Percentiles rank a stretch among this genome's conserved stretches.
These are phyloP conservation scores for Camponotus vicinus DNA, from an alignment of 1,140 invertebrate species.

Conservation along the genomic window DNA sequence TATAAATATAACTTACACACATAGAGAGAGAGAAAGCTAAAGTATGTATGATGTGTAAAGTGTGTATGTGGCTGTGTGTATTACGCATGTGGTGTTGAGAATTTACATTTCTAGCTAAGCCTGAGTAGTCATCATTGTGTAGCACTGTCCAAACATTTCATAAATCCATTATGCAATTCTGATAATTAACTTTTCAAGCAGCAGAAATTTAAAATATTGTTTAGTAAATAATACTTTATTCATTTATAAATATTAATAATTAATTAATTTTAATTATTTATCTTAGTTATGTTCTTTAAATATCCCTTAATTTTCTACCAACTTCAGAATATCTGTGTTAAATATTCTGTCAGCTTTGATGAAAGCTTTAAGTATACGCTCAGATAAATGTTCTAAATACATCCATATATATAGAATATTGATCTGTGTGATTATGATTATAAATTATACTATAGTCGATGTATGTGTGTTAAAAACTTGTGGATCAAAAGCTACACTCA, in stretches of 20 bases:
- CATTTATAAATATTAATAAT: not conserved
- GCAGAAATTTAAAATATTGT: conserved; percentile 32
- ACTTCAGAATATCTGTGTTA: conserved; percentile 22
- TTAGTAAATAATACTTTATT: conserved; percentile 41
- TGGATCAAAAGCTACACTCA: conserved; percentile 18
- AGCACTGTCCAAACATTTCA: conserved; percentile 53
- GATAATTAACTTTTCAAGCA: conserved; percentile 27
- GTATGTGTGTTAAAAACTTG: conserved; percentile 22
- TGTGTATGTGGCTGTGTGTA: too few relatives aligned
- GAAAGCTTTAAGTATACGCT: not conserved
- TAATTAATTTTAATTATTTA: conserved; percentile 29
- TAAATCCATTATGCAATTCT: conserved; percentile 46
- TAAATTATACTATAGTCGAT: conserved; percentile 11
- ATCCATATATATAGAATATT: conserved; percentile 12
- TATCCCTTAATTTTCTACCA: conserved; percentile 21
- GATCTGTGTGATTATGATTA: not conserved
- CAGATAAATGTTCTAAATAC: conserved; percentile 14
- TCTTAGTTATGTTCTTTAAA: conserved; percentile 13
- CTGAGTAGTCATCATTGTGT: conserved; percentile 72
- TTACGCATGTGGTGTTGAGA: conserved; percentile 51
- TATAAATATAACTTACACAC: conserved; percentile 79
- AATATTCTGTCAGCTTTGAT: conserved; percentile 25
- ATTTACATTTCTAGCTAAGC: conserved; percentile 69
- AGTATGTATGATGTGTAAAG: too few relatives aligned
- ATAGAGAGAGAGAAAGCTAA: not conserved